These are phyloP conservation scores for Halichoeres trimaculatus DNA, from an alignment of 2,113 vertebrate species.

Conservation along the genomic window DNA sequence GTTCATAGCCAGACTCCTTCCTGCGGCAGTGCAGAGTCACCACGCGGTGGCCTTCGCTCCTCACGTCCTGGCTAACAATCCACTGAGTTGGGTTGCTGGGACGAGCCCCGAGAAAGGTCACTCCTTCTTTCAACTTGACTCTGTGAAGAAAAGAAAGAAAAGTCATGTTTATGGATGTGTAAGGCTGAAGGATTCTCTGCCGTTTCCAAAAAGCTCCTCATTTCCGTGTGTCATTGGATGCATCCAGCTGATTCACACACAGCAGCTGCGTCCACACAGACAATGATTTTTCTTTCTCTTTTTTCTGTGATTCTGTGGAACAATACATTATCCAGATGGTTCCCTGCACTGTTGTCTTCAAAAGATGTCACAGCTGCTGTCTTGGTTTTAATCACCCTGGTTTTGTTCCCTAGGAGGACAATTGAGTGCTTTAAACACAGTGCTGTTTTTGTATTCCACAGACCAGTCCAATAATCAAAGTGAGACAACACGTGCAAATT, in stretches of 20 bases:
- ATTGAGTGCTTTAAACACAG: slow-evolving; percentile 25
- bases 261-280: slow-evolving; percentile 41
- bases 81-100: slow-evolving; percentile 89
- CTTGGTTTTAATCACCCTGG: slow-evolving; percentile 30
- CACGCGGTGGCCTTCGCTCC: slow-evolving; percentile 83
- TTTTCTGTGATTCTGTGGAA: slow-evolving; percentile 8
- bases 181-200: not conserved
- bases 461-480: slow-evolving; percentile 33
- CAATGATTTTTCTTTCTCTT: slow-evolving; percentile 15
- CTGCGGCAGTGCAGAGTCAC: slow-evolving; percentile 90
- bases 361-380: slow-evolving; percentile 52
- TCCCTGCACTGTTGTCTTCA: slow-evolving; percentile 26
- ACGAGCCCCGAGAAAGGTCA: slow-evolving; percentile 86
- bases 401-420: slow-evolving; percentile 20
- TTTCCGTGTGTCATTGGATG: slow-evolving; percentile 17
- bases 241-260: slow-evolving; percentile 31
- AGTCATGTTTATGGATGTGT: not conserved
- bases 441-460: slow-evolving; percentile 10
- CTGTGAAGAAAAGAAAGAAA: slow-evolving; percentile 74
- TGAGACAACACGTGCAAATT: slow-evolving; percentile 31
- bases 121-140: slow-evolving; percentile 92
- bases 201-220: not conserved
- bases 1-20: slow-evolving; percentile 80
- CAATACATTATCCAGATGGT: slow-evolving; percentile 54
- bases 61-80: slow-evolving; percentile 88